Evolutionary conservation across 1,140 invertebrate genomes (phyloP), one percentile per base, ranked within the genome.

Genomic region (Macrotrachela quadricornifera): DNA sequence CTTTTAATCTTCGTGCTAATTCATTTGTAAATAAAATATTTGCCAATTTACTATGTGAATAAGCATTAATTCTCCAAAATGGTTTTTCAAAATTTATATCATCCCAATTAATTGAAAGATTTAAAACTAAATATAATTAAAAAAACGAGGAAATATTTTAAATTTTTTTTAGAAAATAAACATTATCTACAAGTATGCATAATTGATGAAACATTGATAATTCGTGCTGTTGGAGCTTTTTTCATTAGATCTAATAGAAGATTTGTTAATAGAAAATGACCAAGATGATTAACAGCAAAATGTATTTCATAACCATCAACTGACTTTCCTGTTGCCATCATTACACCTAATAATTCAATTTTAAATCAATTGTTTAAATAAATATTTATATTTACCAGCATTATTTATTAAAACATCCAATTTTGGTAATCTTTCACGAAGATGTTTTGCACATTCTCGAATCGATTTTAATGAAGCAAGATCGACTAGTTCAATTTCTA

Each of bases 211-310:
- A 65, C 61, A 36, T 58, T 59, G 0, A 65, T 53, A 37, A 66
- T 58, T n/a, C 63, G 51, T 40, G 58, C 55, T 15, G 50, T 57
- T 15, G 59, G 57, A 12, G 57, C 54, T 56, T 63, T 62, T 54
- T 59, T 58, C 17, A 65, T 48, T 40, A 60, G 57, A 16, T 62
- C 60, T 30, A 66, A 51, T 18, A 66, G 56, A 0, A 81, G 64
- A 57, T 77, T 68, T 0, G 83, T 86, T 2, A 87, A 68, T 6
- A 86, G 69, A 63, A 85, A 87, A 45, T 82, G 83, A 0, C 83
- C 82, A 62, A 84, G 83, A 61, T 87, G 80, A 67, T 92, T 91
- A 1, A 83, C 85, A 0, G 79, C 82, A 80, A 86, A 85, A 0
- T 82, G 84, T 59, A 80, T 69, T 66, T 91, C 85, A 6, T 87